Conservation (phyloP, 2,113 vertebrate species). For the Capreolus pygargus region DNA sequence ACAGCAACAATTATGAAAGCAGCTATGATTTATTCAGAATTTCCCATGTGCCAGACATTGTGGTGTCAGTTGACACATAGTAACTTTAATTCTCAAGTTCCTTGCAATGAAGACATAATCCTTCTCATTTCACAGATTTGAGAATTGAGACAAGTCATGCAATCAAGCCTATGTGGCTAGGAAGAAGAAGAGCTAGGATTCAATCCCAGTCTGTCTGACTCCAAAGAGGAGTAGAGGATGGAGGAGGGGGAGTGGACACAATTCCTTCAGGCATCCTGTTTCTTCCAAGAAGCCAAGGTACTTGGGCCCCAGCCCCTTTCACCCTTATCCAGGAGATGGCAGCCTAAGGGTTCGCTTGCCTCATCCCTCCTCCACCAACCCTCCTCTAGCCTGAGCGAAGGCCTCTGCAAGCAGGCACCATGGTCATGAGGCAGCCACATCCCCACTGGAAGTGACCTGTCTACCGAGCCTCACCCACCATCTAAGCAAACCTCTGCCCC, state of each 20-base stretch:
- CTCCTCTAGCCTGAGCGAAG: background rate
- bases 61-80: fast-evolving
- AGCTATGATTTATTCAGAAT: too few species aligned
- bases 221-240: background rate
- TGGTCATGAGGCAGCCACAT: fast-evolving
- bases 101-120: background rate
- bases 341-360: background rate
- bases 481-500: background rate
- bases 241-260: background rate
- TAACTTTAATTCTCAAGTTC: background rate
- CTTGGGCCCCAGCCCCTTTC: background rate
- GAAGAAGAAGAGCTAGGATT: background rate
- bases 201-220: background rate
- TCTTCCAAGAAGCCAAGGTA: background rate
- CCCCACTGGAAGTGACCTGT: background rate
- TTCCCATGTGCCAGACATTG: background rate
- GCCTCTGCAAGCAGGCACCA: background rate
- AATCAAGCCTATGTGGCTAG: background rate
- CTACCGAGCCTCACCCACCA: background rate
- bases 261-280: background rate
- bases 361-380: background rate
- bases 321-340: background rate
- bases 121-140: background rate
- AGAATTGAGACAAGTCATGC: background rate
- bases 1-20: too few species aligned